phyloP scores from a whole-genome alignment of 1,140 invertebrate genomes.

The Drosophila obscura region DNA sequence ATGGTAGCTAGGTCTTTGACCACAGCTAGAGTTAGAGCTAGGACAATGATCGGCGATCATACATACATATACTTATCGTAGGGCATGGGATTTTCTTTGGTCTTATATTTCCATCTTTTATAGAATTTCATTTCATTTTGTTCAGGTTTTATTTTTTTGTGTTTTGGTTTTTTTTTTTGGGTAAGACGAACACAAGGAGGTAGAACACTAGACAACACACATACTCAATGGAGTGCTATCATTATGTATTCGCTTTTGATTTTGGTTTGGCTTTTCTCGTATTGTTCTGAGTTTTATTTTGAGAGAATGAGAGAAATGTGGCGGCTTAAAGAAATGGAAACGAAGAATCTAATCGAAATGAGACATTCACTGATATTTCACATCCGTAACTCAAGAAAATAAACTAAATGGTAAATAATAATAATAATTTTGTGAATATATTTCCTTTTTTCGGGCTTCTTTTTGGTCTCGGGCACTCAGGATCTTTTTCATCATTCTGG shows the following conservation, averaged over 20 bases:
- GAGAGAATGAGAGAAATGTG: conserved; percentile 52
- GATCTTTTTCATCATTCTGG: conserved; percentile 1
- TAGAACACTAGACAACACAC: conserved; percentile 90
- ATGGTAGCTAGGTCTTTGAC: conserved; percentile 44
- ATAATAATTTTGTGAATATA: conserved; percentile 51
- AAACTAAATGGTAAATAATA: conserved; percentile 34
- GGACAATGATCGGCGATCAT: conserved; percentile 17
- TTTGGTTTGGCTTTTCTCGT: conserved; percentile 48
- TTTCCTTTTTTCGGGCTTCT: conserved; percentile 32
- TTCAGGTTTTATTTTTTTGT: conserved; percentile 33
- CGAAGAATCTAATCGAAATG: conserved; percentile 29
- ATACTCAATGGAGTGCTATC: conserved; percentile 84
- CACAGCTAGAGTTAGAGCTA: conserved; percentile 32
- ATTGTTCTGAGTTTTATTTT: conserved; percentile 44
- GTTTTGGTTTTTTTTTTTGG: conserved; percentile 72
- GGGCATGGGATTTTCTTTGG: conserved; percentile 23
- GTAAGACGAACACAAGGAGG: conserved; percentile 89
- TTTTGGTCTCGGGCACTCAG: conserved; percentile 17
- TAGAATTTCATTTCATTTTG: conserved; percentile 53
- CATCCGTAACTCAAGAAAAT: conserved; percentile 16
- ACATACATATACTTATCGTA: conserved; percentile 40
- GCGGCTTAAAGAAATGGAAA: conserved; percentile 39
- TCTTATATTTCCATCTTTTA: conserved; percentile 29
- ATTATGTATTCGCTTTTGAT: conserved; percentile 82
- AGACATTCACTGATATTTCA: too few relatives aligned